A percentile compares a stretch with the other conserved stretches of the same genome.
phyloP scores from a whole-genome alignment of 2,113 vertebrate species.

The Sinocyclocheilus rhinocerous region DNA sequence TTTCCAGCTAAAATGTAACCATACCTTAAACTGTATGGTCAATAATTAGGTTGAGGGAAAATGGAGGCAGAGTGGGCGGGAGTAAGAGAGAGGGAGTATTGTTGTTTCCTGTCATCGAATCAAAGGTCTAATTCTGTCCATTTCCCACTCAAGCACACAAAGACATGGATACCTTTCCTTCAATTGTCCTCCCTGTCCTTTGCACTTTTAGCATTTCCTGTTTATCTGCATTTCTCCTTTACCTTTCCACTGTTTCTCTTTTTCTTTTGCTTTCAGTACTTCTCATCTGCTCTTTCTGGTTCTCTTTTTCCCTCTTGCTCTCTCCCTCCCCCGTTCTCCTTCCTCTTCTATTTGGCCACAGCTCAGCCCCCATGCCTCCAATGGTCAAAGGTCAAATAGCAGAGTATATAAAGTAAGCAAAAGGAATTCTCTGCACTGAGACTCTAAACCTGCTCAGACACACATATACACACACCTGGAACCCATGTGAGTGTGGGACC shows the following conservation, averaged over 20 bases:
- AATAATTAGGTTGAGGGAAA: neutral
- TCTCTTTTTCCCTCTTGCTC: neutral
- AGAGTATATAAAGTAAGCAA: constrained; percentile 48
- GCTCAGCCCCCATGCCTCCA: constrained; percentile 40
- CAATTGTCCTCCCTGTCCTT: constrained; percentile 10
- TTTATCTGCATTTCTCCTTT: constrained; percentile 34
- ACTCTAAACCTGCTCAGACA: constrained; percentile 28
- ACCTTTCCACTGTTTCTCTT: constrained; percentile 15
- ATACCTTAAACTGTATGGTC: neutral
- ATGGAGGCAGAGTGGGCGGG: neutral
- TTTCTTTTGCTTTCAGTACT: constrained; percentile 13
- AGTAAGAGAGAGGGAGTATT: neutral
- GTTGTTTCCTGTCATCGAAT: neutral
- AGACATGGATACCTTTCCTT: constrained; percentile 14
- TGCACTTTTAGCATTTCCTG: neutral
- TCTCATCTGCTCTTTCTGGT: constrained; percentile 45
- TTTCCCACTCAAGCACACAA: constrained; percentile 6
- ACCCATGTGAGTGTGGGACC: constrained; percentile 1
- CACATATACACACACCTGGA: constrained; percentile 14
- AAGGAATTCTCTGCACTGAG: constrained; percentile 47
- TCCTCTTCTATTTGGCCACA: constrained; percentile 27
- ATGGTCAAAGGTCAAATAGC: constrained; percentile 52
- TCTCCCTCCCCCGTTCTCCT: constrained; percentile 62
- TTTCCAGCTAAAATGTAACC: neutral
- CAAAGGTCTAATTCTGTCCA: neutral